phyloP scores from a whole-genome alignment of 2,113 vertebrate species.

The Potamarius usumacintae region DNA sequence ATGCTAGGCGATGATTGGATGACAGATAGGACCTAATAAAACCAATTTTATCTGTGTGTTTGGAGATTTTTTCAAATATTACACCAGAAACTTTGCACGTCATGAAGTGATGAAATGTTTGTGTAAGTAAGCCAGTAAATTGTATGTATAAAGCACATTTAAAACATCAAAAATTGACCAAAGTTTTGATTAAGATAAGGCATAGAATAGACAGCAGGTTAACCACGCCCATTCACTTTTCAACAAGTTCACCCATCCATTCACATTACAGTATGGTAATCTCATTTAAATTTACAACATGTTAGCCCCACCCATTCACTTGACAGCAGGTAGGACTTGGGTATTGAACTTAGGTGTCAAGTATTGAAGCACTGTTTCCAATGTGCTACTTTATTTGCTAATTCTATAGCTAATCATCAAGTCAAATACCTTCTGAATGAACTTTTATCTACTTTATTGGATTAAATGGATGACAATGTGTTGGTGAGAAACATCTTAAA shows the following conservation, averaged over 20 bases:
- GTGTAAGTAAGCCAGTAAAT: background rate
- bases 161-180: background rate
- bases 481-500: slow-evolving; percentile 30
- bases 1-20: no score
- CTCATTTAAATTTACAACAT: background rate
- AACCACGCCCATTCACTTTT: background rate
- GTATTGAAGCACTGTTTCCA: background rate
- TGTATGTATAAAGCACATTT: background rate
- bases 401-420: background rate
- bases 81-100: background rate
- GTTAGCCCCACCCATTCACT: background rate
- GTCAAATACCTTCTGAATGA: background rate
- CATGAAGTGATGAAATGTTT: background rate
- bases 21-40: no score
- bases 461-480: background rate
- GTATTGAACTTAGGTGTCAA: background rate
- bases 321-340: background rate
- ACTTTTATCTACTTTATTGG: background rate
- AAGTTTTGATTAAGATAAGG: background rate
- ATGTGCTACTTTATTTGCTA: background rate
- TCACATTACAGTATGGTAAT: background rate
- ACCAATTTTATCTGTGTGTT: no score
- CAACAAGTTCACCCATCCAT: background rate
- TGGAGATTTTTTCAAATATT: background rate
- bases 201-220: background rate